phyloP scores from a whole-genome alignment of 2,888 invertebrate species.

The Fragum fragum region DNA sequence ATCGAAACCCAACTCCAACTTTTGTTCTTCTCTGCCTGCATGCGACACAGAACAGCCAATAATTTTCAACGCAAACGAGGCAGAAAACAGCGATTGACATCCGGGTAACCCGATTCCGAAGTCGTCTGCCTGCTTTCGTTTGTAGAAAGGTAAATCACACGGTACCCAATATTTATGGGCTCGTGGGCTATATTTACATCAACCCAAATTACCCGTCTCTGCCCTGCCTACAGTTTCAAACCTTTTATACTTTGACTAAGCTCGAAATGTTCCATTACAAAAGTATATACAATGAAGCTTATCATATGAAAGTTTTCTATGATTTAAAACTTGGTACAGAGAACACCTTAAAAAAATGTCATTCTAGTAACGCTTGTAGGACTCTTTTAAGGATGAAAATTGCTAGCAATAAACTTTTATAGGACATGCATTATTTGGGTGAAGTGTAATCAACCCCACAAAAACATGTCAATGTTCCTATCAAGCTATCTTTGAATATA shows the following conservation, averaged over 20 bases:
- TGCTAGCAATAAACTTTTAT: no score
- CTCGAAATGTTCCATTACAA: no score
- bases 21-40: background rate
- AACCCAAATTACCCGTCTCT: slow-evolving; percentile 62
- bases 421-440: background rate
- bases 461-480: background rate
- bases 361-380: no score
- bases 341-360: no score
- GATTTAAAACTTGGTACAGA: no score
- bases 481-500: slow-evolving; percentile 12
- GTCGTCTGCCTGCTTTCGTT: slow-evolving; percentile 68
- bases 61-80: slow-evolving; percentile 54
- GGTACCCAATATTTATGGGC: slow-evolving; percentile 63
- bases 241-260: background rate
- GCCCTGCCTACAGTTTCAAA: slow-evolving; percentile 49
- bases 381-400: no score
- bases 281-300: no score
- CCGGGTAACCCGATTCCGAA: slow-evolving; percentile 61
- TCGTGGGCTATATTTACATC: slow-evolving; percentile 64
- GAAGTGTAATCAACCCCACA: background rate
- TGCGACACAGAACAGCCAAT: slow-evolving; percentile 21
- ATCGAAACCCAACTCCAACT: background rate
- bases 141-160: slow-evolving; percentile 69
- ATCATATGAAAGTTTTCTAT: no score
- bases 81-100: slow-evolving; percentile 66